Percentiles rank a stretch among this genome's conserved stretches.
Conservation (phyloP, 2,113 vertebrate species). For the Nestor notabilis region DNA sequence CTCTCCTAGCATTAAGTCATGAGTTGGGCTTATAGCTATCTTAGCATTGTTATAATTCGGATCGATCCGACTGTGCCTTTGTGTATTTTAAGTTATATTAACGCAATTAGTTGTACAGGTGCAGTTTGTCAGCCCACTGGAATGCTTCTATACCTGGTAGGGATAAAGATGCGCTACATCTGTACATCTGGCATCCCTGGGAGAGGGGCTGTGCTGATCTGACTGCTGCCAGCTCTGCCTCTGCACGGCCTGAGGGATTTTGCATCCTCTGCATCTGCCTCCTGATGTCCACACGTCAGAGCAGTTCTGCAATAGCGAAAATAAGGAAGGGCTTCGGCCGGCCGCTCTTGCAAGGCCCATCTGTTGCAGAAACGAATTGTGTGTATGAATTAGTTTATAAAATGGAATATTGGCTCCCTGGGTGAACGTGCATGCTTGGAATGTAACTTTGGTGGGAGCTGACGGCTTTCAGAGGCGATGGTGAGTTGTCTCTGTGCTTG, state of each 20-base stretch:
- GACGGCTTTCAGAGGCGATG: neutral
- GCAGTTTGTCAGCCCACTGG: neutral
- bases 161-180: rapidly evolving
- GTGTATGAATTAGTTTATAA: neutral
- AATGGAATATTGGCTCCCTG: neutral
- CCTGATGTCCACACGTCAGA: neutral
- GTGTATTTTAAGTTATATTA: neutral
- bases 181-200: neutral
- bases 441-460: neutral
- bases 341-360: rapidly evolving
- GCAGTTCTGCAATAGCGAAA: neutral
- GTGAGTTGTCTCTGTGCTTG: neutral
- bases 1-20: neutral
- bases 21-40: neutral
- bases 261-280: neutral
- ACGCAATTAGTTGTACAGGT: neutral
- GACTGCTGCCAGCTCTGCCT: neutral
- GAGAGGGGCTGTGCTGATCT: neutral
- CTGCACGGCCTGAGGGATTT: rapidly evolving
- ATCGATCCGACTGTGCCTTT: neutral
- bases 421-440: neutral
- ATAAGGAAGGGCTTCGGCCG: neutral
- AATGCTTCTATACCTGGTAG: neutral
- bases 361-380: neutral
- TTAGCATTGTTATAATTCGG: neutral